Base-by-base conservation (phyloP, 1,140 invertebrate species). In the Sitophilus oryzae region DNA sequence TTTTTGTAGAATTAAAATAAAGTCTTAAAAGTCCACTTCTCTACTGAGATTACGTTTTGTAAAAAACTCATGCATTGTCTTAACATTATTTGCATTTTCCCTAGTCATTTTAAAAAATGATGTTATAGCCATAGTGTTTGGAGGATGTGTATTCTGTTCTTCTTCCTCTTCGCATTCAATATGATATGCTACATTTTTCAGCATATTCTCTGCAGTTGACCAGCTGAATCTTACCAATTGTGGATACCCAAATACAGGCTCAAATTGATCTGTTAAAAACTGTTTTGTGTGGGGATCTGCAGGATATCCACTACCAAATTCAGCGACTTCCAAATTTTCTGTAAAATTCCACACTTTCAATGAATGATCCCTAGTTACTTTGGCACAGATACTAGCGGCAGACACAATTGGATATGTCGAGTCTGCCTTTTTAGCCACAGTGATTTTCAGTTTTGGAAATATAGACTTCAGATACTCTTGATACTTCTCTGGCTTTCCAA, bases 311-410 rank as follows among this genome's bases (percentile, higher is more conserved):
- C 91, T 96, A 0, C 96, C 97, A 77, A 88, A 96, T 21, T 81
- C 73, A 55, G 77, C 75, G 16, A 82, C 66, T 40, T 84, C 71
- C 14, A 83, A 62, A 0, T 76, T 82, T 71, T 98, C 93, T 9
- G 75, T 73, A 71, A 96, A 98, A 58, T 81, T 74, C 96, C 96
- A 99, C 2, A 84, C 82, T 66, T 87, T 84, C 0, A 98, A 70
- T 1, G 88, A 85, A 68, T 86, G 83, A 75, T 99, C 96, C 65
- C 96, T 81, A 0, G 86, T 86, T 3, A 97, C 93, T 80, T 99
- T 99, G 1, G 97, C 97, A 72, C 92, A 97, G 62, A 99, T 98
- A 86, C 95, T 98, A 5, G 97, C 96, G 0, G 94, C 95, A 58
- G 94, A 94, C 18, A 99, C 97, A 66, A 97, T 89, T 0, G 94